Base-by-base conservation (phyloP, 2,797 vertebrate species). In the Danio choprae region DNA sequence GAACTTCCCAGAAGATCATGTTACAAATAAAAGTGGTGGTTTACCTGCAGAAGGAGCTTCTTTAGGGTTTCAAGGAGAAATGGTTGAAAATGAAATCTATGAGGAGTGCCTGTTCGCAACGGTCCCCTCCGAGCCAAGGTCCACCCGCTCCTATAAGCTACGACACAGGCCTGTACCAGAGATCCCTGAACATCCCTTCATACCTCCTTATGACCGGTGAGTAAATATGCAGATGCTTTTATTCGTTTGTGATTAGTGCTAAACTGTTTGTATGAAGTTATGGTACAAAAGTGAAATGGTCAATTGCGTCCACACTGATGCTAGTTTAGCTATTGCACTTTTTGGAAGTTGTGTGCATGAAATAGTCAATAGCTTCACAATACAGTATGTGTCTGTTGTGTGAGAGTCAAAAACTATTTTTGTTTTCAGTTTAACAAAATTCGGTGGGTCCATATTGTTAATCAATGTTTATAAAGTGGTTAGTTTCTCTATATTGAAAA, bases 41-140 rank as follows among this genome's bases (percentile, higher is more conserved):
- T 50, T 74, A 3, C 0, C 12, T 0, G 29, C n/a, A 10, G 5
- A 56, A 0, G 84, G 84, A 5, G 80, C 81, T 46, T 84, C 55
- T 72, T 87, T 73, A 71, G 90, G 15, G 84, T 91, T 96, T 86
- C 86, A 87, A 82, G 93, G 94, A 18, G 90, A 95, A 82, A 99
- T 99, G 97, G 90, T 97, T 79, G 92, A 95, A 7, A 99, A 99
- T 84, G 92, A 92, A 41, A 94, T 99, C 72, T 99, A 99, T 29
- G 90, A 91, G 64, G 0, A 55, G 1, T 86, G 80, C 4, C 4
- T 81, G 4, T 4, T n/a, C 77, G 84, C 4, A 81, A 70, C 7
- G 18, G 40, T 9, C 50, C 53, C 82, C 2, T 64, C 16, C 8
- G 90, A 89, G 64, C 77, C 64, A 0, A 85, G 83, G 59, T 84